Base-by-base conservation (phyloP, 1,140 invertebrate species). In the Halyomorpha halys region DNA sequence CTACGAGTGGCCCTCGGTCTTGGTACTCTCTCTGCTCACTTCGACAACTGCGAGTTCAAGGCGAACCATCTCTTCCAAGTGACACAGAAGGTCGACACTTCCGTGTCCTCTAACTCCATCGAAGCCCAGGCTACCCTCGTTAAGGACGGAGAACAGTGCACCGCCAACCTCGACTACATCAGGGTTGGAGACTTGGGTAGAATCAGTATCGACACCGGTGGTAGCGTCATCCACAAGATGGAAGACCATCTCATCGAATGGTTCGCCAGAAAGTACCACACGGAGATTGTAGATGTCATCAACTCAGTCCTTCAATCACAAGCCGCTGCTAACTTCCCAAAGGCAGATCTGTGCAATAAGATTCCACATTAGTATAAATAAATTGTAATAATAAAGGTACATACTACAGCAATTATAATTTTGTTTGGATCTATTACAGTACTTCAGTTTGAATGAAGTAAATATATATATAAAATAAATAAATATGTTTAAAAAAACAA, bases 211-310 rank as follows among this genome's bases (percentile, higher is more conserved):
- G 27, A 65, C 39, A 65, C 64, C 4, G 64, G 64, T n/a, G 59
- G 64, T 25, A 44, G 60, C 11, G 19, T 62, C 27, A 21, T 65
- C 21, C 64, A 65, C 64, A 65, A 62, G 23, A 47, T 65, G 19
- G 53, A 59, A 53, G 59, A 65, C 44, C 61, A 60, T 27, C 49
- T 64, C 19, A 21, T 64, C 47, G 44, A 64, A 51, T 34, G 27
- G 27, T 39, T 56, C 34, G 53, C 51, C 18, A 23, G 47, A 2
- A n/a, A 45, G 2, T 51, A 56, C 44, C 63, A 64, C 63, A 19
- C 30, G 19, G 21, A 64, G 23, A 44, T 64, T 21, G 53, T 39
- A 2, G 39, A 16, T 19, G 4, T 25, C 3, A 18, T 51, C 30
- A 64, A 64, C 63, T 2, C 44, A 2, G 44, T n/a, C 8, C 23